A percentile compares a stretch with the other conserved stretches of the same genome.
Evolutionary conservation across 2,113 vertebrate species (phyloP).

Genomic region (Electrona antarctica): DNA sequence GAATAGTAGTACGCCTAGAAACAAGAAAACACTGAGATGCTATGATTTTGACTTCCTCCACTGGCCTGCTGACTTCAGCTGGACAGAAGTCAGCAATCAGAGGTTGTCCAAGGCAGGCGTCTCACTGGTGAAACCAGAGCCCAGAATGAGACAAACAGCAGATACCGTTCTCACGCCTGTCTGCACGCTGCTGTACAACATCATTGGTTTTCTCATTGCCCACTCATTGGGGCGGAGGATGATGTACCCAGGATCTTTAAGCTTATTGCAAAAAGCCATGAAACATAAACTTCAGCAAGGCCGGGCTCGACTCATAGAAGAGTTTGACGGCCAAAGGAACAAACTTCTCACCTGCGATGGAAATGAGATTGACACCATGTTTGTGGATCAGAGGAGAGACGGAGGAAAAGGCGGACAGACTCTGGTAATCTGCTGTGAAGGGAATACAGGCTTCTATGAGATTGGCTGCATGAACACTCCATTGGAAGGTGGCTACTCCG

Average conservation of each 20-base stretch:
- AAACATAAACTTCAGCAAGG: constrained; percentile 88
- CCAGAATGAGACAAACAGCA: constrained; percentile 81
- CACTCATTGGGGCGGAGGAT: constrained; percentile 84
- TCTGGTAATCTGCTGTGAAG: constrained; percentile 93
- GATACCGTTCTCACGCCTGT: constrained; percentile 76
- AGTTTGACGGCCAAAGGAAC: constrained; percentile 86
- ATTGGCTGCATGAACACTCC: constrained; percentile 92
- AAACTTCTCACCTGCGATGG: constrained; percentile 87
- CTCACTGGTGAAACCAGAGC: constrained; percentile 83
- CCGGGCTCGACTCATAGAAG: constrained; percentile 87
- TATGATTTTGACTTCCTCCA: constrained; percentile 83
- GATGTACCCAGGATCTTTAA: constrained; percentile 91
- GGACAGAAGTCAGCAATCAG: constrained; percentile 73
- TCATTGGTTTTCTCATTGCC: constrained; percentile 74
- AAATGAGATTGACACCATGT: constrained; percentile 90
- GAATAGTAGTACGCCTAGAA: constrained; percentile 72
- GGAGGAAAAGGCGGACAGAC: constrained; percentile 79
- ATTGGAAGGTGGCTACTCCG: constrained; percentile 90
- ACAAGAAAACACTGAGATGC: constrained; percentile 79
- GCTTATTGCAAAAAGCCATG: constrained; percentile 90
- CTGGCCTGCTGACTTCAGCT: constrained; percentile 84
- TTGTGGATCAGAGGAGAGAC: constrained; percentile 81
- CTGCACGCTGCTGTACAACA: constrained; percentile 79
- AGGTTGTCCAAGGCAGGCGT: constrained; percentile 76
- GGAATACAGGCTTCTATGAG: constrained; percentile 92